Evolutionary conservation across 2,113 vertebrate species (phyloP).

Genomic region (Melanerpes formicivorus): DNA sequence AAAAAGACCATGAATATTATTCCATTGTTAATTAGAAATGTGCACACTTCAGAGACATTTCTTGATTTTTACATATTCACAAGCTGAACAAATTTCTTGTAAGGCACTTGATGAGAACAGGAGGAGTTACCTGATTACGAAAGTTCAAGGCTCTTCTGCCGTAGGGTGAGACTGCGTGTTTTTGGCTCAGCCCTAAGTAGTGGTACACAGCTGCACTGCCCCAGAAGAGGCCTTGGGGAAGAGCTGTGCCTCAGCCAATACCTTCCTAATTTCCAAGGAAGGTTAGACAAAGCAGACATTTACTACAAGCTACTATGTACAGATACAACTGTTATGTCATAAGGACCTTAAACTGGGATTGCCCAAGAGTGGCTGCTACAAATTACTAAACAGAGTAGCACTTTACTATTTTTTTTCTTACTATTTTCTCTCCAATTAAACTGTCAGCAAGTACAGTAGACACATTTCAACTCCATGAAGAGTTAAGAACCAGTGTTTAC

Average conservation of each 20-base stretch:
- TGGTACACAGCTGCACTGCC: not conserved
- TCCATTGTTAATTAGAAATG: not conserved
- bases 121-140: not conserved
- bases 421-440: not conserved
- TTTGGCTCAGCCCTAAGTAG: not conserved
- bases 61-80: not conserved
- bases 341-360: not conserved
- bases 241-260: rapidly evolving
- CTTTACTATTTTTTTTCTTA: not conserved
- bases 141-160: not conserved
- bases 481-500: not conserved
- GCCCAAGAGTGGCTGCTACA: not conserved
- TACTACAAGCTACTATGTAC: rapidly evolving
- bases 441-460: not conserved
- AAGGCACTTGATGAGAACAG: not conserved
- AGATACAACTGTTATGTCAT: not conserved
- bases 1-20: not conserved
- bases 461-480: not conserved
- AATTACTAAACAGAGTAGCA: not conserved
- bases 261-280: not conserved
- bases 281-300: not conserved
- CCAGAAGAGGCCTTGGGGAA: not conserved
- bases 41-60: not conserved
- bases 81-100: not conserved
- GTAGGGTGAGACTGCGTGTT: not conserved